These are phyloP conservation scores for Subanguina moxae DNA, from an alignment of 1,140 invertebrate species.

Conservation along the genomic window DNA sequence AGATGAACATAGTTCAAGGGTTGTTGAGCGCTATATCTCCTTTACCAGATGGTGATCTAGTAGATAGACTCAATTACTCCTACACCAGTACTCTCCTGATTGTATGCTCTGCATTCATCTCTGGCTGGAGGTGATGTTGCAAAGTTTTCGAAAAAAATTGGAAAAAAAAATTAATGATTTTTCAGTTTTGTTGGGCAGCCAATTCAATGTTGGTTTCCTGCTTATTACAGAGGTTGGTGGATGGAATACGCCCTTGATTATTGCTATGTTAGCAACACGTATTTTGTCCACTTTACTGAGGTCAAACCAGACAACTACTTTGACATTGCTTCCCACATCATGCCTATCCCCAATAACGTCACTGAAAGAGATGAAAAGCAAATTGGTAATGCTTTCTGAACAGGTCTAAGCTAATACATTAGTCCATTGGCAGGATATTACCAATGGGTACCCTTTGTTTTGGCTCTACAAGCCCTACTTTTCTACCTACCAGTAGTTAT, in stretches of 20 bases:
- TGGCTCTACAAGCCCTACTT: constrained; percentile 63
- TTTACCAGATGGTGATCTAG: constrained; percentile 55
- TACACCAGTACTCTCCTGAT: constrained; percentile 47
- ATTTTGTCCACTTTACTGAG: constrained; percentile 56
- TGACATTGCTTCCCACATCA: constrained; percentile 50
- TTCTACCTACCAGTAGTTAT: constrained; percentile 63
- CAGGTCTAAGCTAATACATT: background rate
- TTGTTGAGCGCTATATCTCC: constrained; percentile 53
- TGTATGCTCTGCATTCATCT: constrained; percentile 54
- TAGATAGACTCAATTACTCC: constrained; percentile 54
- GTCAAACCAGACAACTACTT: constrained; percentile 53
- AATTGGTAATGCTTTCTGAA: constrained; percentile 34
- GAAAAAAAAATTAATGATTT: background rate
- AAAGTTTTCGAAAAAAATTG: constrained; percentile 6
- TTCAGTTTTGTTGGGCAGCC: constrained; percentile 51
- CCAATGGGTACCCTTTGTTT: constrained; percentile 63
- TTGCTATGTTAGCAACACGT: constrained; percentile 59
- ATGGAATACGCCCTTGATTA: constrained; percentile 59
- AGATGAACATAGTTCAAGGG: constrained; percentile 55
- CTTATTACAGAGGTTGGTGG: constrained; percentile 60
- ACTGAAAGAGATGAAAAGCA: constrained; percentile 55
- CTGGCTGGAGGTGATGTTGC: constrained; percentile 51
- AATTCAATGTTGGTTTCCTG: constrained; percentile 59
- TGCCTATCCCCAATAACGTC: constrained; percentile 52
- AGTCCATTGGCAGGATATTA: constrained; percentile 58